These are phyloP conservation scores for Oscheius sp. DNA, from an alignment of 2,888 invertebrate genomes.

Conservation along the genomic window DNA sequence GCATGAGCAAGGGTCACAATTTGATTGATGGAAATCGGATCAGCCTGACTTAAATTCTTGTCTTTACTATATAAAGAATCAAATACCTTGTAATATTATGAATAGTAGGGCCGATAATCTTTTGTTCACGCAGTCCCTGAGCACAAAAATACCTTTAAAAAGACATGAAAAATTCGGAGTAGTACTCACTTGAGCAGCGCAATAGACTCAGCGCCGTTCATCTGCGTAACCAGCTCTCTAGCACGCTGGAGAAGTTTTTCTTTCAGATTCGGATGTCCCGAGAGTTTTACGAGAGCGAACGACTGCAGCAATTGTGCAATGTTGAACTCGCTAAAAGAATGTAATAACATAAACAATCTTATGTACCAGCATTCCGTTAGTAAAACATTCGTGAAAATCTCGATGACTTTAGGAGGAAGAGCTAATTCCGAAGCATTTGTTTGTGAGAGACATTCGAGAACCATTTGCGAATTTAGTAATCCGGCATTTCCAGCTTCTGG, in stretches of 20 bases:
- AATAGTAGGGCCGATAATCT: not conserved
- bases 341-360: no score
- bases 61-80: not conserved
- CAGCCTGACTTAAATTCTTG: not conserved
- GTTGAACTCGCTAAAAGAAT: no score
- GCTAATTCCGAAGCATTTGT: no score
- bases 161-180: not conserved
- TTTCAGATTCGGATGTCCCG: not conserved
- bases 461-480: no score
- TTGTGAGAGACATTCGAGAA: no score
- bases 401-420: no score
- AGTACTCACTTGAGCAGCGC: conserved; percentile 4
- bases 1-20: conserved; percentile 25
- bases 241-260: not conserved
- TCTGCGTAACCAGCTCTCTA: not conserved
- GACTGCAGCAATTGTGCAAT: no score
- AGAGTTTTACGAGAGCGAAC: no score
- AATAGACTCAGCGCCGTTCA: conserved; percentile 10
- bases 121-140: not conserved
- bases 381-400: no score
- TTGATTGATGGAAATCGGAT: conserved; percentile 9
- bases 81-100: not conserved
- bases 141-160: conserved; percentile 11
- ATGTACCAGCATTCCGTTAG: no score
- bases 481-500: no score